Base-by-base conservation (phyloP, 1,140 invertebrate species). In the Phenacoccus solenopsis region DNA sequence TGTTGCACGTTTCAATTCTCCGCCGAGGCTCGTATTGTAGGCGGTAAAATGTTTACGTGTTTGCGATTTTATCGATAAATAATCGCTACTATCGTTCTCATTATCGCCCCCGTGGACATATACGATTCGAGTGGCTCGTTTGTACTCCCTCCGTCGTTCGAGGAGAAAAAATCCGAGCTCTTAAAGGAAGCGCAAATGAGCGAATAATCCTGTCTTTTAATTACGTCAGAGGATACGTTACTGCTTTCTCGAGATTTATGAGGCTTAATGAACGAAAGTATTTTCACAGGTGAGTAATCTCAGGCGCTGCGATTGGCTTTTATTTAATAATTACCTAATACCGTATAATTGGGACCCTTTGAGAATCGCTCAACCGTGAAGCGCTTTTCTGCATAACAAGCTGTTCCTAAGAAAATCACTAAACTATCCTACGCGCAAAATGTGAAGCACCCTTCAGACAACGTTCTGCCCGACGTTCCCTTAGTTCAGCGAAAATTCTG, bases 281-380 rank as follows among this genome's bases (percentile, higher is more conserved):
- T 64, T 64, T 64, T 64, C 59, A 64, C 59, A 64, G 59, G 21
- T 64, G 59, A 64, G 59, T 64, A 64, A 64, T 64, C 59, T 64
- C 59, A 20, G 20, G 25, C 59, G 59, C 25, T 64, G 22, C 25
- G 59, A 64, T 64, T 64, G 59, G 59, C 59, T 64, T 64, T 64
- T 64, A 64, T 64, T 64, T 64, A 64, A 64, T 64, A 64, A 64
- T 64, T 64, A 64, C 59, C 59, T 64, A 64, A 64, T 64, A 64
- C 59, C 22, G 25, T 64, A 64, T 64, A 64, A 64, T 64, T 64
- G 59, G 25, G 59, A 64, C 59, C 59, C 59, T 64, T 64, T 64
- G 59, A 64, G 59, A 24, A 27, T 22, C 59, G 59, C 59, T 64
- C 20, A 64, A 64, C 59, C 59, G 22, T 64, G 59, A 64, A 64